Percentiles rank a stretch among this genome's conserved stretches.
These are phyloP conservation scores for Hesperia comma DNA, from an alignment of 2,888 invertebrate genomes.

Conservation along the genomic window DNA sequence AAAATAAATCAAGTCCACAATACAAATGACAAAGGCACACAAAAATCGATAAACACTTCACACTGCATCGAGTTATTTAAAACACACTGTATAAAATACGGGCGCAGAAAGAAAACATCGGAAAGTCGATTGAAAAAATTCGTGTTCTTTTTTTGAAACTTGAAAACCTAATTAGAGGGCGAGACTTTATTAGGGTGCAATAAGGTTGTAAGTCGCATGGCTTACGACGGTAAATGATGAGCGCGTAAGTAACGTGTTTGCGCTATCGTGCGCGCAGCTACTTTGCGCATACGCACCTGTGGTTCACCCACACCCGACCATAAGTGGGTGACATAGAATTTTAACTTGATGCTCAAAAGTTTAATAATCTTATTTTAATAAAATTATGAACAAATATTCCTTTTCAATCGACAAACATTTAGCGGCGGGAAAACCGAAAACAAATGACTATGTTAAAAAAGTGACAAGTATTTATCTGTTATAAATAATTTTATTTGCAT, in stretches of 20 bases:
- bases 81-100: not conserved
- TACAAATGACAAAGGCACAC: slow-evolving; percentile 1
- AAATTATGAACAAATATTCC: slow-evolving; percentile 28
- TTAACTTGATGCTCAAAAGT: slow-evolving; percentile 27
- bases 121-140: slow-evolving; percentile 22
- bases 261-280: slow-evolving; percentile 65
- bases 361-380: slow-evolving; percentile 19
- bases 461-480: not conserved
- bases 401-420: slow-evolving; percentile 10
- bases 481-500: not conserved
- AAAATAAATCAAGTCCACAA: not conserved
- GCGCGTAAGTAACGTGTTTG: slow-evolving; percentile 60
- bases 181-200: not conserved
- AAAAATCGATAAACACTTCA: slow-evolving; percentile 17
- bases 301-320: slow-evolving; percentile 41
- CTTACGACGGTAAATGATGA: slow-evolving; percentile 42
- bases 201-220: slow-evolving; percentile 53
- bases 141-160: slow-evolving; percentile 12
- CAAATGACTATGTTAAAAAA: not conserved
- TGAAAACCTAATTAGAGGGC: not conserved
- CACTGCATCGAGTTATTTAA: not conserved
- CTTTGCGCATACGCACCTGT: slow-evolving; percentile 70
- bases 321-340: slow-evolving; percentile 43
- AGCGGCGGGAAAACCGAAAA: slow-evolving; percentile 2
- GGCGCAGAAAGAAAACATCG: not conserved